phyloP scores from a whole-genome alignment of 2,888 invertebrate genomes.

The Mesoligia furuncula region DNA sequence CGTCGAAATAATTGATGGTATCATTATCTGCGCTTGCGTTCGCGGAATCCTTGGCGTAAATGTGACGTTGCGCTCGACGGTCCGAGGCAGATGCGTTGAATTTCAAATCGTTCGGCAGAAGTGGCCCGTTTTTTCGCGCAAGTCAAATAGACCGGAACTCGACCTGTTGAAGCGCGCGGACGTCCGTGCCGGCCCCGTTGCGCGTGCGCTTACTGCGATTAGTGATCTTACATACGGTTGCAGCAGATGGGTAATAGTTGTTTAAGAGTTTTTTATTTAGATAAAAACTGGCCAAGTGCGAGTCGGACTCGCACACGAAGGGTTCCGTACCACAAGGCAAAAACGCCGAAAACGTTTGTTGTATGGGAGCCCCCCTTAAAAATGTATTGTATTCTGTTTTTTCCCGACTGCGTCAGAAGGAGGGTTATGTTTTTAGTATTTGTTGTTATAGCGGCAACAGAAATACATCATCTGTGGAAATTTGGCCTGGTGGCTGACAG shows the following conservation, averaged over 20 bases:
- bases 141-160: conserved; percentile 83
- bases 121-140: conserved; percentile 75
- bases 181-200: conserved; percentile 74
- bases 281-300: too few relatives aligned
- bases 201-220: conserved; percentile 56
- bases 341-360: too few relatives aligned
- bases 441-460: too few relatives aligned
- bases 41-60: conserved; percentile 67
- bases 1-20: conserved; percentile 61
- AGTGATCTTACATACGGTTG: conserved; percentile 60
- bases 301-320: too few relatives aligned
- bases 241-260: neutral
- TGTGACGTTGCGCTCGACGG: conserved; percentile 76
- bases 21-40: conserved; percentile 58
- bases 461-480: too few relatives aligned
- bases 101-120: conserved; percentile 75
- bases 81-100: conserved; percentile 75
- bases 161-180: conserved; percentile 77
- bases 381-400: too few relatives aligned
- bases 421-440: too few relatives aligned
- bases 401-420: too few relatives aligned
- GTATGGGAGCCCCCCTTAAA: too few relatives aligned
- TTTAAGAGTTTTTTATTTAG: neutral
- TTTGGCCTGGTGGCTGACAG: too few relatives aligned
- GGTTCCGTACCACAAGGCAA: too few relatives aligned